phyloP scores from a whole-genome alignment of 2,888 invertebrate species.

The Ditula angustiorana region DNA sequence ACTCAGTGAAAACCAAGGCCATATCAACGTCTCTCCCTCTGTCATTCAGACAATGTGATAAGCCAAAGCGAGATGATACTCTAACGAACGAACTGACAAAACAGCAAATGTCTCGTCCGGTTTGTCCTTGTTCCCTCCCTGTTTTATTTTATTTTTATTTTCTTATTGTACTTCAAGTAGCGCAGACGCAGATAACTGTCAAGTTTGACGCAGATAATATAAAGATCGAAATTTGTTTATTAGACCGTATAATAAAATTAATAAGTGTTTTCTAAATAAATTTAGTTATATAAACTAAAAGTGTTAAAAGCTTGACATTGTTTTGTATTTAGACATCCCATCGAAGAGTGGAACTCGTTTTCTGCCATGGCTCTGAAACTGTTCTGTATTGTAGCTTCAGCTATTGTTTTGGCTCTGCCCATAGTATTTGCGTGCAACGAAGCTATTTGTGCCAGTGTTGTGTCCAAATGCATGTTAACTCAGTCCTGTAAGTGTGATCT shows the following conservation, averaged over 20 bases:
- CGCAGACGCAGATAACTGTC: slow-evolving; percentile 34
- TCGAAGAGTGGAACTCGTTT: slow-evolving; percentile 47
- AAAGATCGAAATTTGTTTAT: slow-evolving; percentile 22
- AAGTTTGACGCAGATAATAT: slow-evolving; percentile 1
- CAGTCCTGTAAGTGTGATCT: slow-evolving; percentile 98
- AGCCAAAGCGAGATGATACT: slow-evolving; percentile 27
- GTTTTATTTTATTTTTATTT: slow-evolving; percentile 22
- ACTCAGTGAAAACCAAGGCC: slow-evolving; percentile 5
- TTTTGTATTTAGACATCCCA: slow-evolving; percentile 46
- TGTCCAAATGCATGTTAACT: slow-evolving; percentile 98
- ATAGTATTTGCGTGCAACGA: slow-evolving; percentile 91
- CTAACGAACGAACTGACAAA: too few species aligned
- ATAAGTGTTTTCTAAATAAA: slow-evolving; percentile 6
- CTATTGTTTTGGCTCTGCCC: slow-evolving; percentile 68
- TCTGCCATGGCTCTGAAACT: slow-evolving; percentile 70
- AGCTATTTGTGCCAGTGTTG: slow-evolving; percentile 97
- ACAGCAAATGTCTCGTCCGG: too few species aligned
- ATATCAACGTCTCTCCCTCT: slow-evolving; percentile 15
- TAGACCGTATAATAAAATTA: background rate
- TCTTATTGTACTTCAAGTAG: slow-evolving; percentile 5
- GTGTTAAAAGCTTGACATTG: background rate
- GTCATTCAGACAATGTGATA: background rate
- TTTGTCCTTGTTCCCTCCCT: too few species aligned
- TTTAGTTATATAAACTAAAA: background rate
- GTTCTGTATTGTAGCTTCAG: slow-evolving; percentile 58